Evolutionary conservation across 2,113 vertebrate genomes (phyloP).

Genomic region (Eclectus roratus): DNA sequence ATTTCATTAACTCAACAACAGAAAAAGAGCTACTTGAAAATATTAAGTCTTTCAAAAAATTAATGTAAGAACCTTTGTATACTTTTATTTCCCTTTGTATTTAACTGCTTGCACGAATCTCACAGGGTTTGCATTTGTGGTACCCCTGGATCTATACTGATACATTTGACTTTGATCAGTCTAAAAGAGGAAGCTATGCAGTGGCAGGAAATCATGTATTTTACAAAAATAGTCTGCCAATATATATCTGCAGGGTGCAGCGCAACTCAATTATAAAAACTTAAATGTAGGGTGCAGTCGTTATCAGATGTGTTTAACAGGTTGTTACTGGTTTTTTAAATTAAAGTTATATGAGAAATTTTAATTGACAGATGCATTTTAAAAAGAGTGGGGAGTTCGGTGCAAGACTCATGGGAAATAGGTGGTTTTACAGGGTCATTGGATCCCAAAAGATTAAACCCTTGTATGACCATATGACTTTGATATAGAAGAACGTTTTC

Average conservation of each 20-base stretch:
- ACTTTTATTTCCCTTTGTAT: background rate
- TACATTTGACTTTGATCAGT: background rate
- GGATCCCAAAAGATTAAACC: background rate
- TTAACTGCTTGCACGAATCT: background rate
- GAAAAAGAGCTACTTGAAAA: background rate
- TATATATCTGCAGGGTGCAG: background rate
- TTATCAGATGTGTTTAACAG: background rate
- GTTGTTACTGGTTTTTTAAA: background rate
- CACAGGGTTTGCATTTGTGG: background rate
- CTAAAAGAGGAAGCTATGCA: background rate
- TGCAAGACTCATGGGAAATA: background rate
- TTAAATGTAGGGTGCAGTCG: background rate
- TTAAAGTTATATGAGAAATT: background rate
- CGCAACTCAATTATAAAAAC: background rate
- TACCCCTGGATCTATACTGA: background rate
- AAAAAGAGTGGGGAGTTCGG: background rate
- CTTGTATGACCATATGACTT: background rate
- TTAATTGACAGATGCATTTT: background rate
- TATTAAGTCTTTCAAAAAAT: background rate
- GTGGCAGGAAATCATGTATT: background rate
- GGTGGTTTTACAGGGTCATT: background rate
- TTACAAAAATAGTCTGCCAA: background rate
- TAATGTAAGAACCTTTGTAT: background rate
- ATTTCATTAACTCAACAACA: background rate
- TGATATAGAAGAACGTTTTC: background rate